Base-by-base conservation (phyloP, 2,888 invertebrate species). In the Aphodius granarius region DNA sequence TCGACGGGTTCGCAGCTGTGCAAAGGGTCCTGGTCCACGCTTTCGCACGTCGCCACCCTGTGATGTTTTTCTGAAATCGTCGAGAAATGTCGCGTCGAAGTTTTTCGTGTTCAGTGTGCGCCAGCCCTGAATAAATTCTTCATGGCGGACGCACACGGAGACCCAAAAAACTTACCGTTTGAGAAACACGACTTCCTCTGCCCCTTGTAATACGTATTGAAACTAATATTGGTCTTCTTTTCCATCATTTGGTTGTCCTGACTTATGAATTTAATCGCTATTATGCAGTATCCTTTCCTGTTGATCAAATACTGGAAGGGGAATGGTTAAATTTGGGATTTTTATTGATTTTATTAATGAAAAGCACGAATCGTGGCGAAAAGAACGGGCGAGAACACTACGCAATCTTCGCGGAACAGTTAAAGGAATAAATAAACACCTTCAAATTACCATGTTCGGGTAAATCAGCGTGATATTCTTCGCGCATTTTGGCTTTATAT, bases 1-100 rank as follows among this genome's bases (percentile, higher is more conserved):
- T 90, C 88, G 0, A 89, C 86, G 0, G 89, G 89, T n/a, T 84
- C 85, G 79, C 90, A 91, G 63, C 87, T 86, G 19, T 86, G 83
- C 9, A 88, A 82, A 16, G 88, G 88, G 76, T 90, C 88, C 81
- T 87, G 83, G 83, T 91, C 90, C 79, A 83, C 77, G 3, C 85
- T 84, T 4, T 81, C 71, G 75, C 88, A 88, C 66, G 22, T 74
- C 5, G 71, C 72, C 15, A 78, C 43, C 71, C 70, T 79, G 2
- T 64, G 73, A 63, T 80, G 80, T 73, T 78, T 81, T 71, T 78
- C 81, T 82, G 22, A 63, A 73, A 70, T 70, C n/a, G 6, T 63
- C 17, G 63, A 9, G 23, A 19, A 19, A 20, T 19, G 20, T 16
- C 19, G 18, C 15, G 20, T 73, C 6, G 3, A 21, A 22, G 17